phyloP scores from a whole-genome alignment of 1,140 invertebrate genomes.

The Venturia canescens region DNA sequence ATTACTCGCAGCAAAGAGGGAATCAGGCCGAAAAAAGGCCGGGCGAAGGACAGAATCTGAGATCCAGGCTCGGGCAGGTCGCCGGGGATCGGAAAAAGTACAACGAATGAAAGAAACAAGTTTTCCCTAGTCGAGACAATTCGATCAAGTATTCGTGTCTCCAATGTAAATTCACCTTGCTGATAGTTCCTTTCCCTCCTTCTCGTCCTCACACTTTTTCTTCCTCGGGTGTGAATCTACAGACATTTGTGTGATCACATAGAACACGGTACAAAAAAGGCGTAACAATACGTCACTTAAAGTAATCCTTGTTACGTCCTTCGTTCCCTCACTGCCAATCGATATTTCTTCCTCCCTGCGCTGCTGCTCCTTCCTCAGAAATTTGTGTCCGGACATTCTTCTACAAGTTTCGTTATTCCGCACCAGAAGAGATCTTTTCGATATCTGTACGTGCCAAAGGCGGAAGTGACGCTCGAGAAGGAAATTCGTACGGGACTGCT shows the following conservation, averaged over 20 bases:
- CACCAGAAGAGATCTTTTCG: not conserved
- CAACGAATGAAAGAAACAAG: constrained; percentile 33
- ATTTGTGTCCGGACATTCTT: not conserved
- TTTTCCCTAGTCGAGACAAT: constrained; percentile 43
- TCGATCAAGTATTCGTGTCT: constrained; percentile 48
- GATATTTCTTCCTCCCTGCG: not conserved
- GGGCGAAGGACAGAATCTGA: no score
- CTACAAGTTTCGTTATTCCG: constrained; percentile 6
- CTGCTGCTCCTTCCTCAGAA: not conserved
- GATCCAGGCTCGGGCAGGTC: no score
- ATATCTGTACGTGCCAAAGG: not conserved
- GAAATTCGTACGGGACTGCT: constrained; percentile 10
- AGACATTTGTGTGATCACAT: not conserved
- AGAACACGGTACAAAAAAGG: not conserved
- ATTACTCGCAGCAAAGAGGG: not conserved
- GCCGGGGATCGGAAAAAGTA: constrained; percentile 24
- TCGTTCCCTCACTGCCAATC: not conserved
- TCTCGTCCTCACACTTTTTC: constrained; percentile 7
- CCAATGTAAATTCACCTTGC: constrained; percentile 45
- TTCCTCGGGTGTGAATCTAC: not conserved
- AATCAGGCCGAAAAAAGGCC: not conserved
- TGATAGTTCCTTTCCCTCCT: constrained; percentile 15
- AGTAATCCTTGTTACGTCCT: not conserved
- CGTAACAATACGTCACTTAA: not conserved
- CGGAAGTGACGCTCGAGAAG: not conserved